phyloP scores from a whole-genome alignment of 2,113 vertebrate species.

The Spilogale gracilis region DNA sequence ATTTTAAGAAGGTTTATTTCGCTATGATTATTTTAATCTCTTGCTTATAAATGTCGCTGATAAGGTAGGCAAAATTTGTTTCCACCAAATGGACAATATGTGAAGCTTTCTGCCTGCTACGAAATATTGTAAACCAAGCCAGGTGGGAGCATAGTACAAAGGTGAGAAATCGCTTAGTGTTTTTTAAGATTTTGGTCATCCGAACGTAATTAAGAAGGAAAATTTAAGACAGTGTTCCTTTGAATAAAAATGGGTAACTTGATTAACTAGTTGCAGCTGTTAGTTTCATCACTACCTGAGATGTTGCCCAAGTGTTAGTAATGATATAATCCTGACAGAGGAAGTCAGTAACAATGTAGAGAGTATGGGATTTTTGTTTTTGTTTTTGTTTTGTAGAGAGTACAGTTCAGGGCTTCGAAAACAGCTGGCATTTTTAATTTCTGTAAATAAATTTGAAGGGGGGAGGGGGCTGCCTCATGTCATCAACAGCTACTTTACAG shows the following conservation, averaged over 20 bases:
- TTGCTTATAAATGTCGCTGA: conserved; percentile 37
- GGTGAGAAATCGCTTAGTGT: not conserved
- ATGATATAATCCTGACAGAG: conserved; percentile 1
- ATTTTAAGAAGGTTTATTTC: conserved; percentile 30
- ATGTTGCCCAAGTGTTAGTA: not conserved
- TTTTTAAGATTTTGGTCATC: conserved; percentile 27
- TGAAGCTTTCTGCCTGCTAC: conserved; percentile 2
- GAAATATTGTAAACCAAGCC: conserved; percentile 46
- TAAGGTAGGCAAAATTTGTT: conserved; percentile 27
- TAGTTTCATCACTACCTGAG: not conserved
- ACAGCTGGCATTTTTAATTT: not conserved
- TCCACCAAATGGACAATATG: conserved; percentile 3
- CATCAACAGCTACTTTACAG: not conserved
- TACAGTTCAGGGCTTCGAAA: conserved; percentile 12
- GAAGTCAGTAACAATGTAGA: not conserved
- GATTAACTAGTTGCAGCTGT: not conserved
- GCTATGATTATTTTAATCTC: not conserved
- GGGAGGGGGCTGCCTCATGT: not conserved
- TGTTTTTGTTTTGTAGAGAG: not conserved
- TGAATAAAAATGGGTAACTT: conserved; percentile 46
- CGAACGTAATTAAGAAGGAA: conserved; percentile 29
- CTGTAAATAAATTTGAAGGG: not conserved
- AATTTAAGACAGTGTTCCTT: conserved; percentile 29
- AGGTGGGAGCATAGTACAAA: not conserved
- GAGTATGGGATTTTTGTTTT: not conserved